Base-by-base conservation (phyloP, 2,113 vertebrate genomes). In the Zosterops pallidus region DNA sequence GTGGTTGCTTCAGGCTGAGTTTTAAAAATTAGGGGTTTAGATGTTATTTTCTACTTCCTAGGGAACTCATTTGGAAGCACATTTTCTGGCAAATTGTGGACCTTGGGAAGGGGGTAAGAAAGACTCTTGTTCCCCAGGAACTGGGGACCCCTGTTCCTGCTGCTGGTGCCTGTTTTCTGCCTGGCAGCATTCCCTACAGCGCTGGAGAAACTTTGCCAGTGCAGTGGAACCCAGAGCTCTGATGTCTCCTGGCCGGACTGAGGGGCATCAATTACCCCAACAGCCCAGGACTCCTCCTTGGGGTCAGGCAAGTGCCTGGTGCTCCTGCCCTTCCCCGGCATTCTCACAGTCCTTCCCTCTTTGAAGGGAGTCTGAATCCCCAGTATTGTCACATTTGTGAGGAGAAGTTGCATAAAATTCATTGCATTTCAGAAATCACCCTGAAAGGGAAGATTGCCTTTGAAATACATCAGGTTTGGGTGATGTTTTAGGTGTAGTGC, bases 381-480 rank as follows among this genome's bases (percentile, higher is more conserved):
- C 39, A 42, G 35, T 28, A 20, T 55, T 63, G 57, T 26, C 49
- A 52, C 31, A 0, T 2, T 39, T 55, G 23, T 42, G 44, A 65
- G 37, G 46, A 74, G 49, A 80, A 72, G 41, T 28, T 74, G n/a
- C 33, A 0, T 53, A 26, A 47, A 55, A 79, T 53, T 82, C 13
- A 46, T 25, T 17, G 50, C 39, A 33, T 83, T 57, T 75, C 46
- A n/a, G 71, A 88, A 67, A 31, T 37, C 21, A 17, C 63, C 42
- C 75, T 76, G 67, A 49, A 82, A 93, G 95, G 62, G 93, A 70
- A 93, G 31, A 5, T 15, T 81, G n/a, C 47, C 24, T 92, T 93
- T 95, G 83, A 97, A 95, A 92, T 82, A 19, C 33, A 52, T 37
- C 93, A 85, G 62, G 74, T 95, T 83, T 94, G 57, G 90, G 47